These are phyloP conservation scores for Tamandua tetradactyla DNA, from an alignment of 2,797 vertebrate genomes.

Conservation along the genomic window DNA sequence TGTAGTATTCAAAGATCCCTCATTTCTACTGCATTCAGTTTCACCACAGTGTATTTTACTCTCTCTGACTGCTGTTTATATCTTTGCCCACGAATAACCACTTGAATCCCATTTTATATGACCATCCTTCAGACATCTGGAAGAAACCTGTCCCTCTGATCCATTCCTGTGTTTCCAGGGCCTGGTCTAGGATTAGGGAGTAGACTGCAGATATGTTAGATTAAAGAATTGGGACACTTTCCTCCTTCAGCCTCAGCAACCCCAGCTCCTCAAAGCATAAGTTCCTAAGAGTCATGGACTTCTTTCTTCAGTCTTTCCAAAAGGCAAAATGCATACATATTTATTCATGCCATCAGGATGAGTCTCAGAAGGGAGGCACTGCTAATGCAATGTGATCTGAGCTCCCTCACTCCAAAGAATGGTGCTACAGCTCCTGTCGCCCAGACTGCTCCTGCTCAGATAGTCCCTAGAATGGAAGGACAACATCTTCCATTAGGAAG, in stretches of 20 bases:
- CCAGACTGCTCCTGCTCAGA: background rate
- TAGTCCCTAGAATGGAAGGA: background rate
- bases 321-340: background rate
- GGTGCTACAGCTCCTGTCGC: background rate
- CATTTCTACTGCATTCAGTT: background rate
- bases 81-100: background rate
- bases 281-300: background rate
- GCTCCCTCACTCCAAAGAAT: no score
- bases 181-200: background rate
- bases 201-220: background rate
- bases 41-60: background rate
- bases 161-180: background rate
- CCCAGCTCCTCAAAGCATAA: background rate
- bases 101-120: background rate
- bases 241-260: no score
- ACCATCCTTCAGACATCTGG: background rate
- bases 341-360: background rate
- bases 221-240: no score
- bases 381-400: background rate
- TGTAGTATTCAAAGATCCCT: background rate
- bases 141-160: background rate
- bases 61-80: background rate
- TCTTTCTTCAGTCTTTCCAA: background rate
- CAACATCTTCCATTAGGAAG: background rate
- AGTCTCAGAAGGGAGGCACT: background rate